Conservation (phyloP, 1,140 invertebrate species). For the Olivierus martensii region DNA sequence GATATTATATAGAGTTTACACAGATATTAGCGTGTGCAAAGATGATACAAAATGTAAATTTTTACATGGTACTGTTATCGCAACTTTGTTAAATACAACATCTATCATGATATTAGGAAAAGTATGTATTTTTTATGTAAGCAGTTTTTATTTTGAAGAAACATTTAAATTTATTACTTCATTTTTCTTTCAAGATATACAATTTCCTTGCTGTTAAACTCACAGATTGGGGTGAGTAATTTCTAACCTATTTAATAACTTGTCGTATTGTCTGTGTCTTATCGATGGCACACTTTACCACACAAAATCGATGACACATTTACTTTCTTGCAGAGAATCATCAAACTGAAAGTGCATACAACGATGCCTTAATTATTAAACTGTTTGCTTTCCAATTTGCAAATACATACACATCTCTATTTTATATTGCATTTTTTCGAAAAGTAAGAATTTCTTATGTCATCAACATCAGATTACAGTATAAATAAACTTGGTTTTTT, state of each 20-base stretch:
- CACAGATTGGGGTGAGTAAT: constrained; percentile 32
- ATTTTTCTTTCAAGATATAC: constrained; percentile 29
- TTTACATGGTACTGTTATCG: constrained; percentile 26
- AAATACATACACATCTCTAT: constrained; percentile 34
- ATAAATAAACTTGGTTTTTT: too few species aligned
- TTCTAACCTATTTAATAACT: too few species aligned
- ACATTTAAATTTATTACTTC: too few species aligned
- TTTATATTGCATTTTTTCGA: constrained; percentile 36
- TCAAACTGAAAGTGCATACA: constrained; percentile 30
- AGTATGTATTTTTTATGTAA: not conserved
- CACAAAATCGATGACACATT: too few species aligned
- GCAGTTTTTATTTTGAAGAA: too few species aligned
- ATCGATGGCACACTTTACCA: too few species aligned
- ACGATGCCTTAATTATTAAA: constrained; percentile 34
- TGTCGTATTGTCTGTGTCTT: too few species aligned
- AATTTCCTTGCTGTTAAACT: constrained; percentile 28
- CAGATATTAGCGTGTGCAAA: constrained; percentile 28
- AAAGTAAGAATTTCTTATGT: too few species aligned
- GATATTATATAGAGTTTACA: constrained; percentile 28
- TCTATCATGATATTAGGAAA: constrained; percentile 31
- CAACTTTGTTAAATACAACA: constrained; percentile 31
- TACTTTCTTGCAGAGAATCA: constrained; percentile 30
- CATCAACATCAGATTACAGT: too few species aligned
- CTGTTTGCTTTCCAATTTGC: constrained; percentile 36
- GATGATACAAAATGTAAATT: constrained; percentile 17